Evolutionary conservation across 2,888 invertebrate species (phyloP).

Genomic region (Ectemnius cavifrons): DNA sequence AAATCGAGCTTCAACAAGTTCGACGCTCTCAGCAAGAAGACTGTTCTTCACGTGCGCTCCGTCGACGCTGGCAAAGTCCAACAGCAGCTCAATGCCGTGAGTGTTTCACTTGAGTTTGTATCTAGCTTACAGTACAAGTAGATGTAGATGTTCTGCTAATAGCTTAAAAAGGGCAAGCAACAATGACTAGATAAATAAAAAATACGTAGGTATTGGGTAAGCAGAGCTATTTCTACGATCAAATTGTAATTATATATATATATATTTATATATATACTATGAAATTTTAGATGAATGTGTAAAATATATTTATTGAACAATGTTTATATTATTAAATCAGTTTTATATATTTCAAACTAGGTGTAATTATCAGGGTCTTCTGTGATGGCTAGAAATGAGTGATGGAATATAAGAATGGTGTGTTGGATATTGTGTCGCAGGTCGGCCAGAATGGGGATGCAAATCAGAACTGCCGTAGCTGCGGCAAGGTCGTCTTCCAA

Average conservation of each 20-base stretch:
- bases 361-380: too few relatives aligned
- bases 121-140: neutral
- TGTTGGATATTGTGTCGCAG: constrained; percentile 54
- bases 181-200: too few relatives aligned
- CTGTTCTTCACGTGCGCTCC: constrained; percentile 83
- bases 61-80: constrained; percentile 84
- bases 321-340: too few relatives aligned
- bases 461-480: constrained; percentile 88
- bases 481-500: constrained; percentile 94
- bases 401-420: constrained; percentile 19
- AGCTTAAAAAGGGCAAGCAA: neutral
- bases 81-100: constrained; percentile 84
- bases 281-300: too few relatives aligned
- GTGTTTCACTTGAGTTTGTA: constrained; percentile 54
- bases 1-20: constrained; percentile 89
- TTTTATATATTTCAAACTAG: too few relatives aligned
- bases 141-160: neutral
- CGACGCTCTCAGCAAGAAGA: constrained; percentile 85
- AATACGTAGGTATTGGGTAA: too few relatives aligned
- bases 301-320: too few relatives aligned
- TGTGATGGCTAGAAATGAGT: too few relatives aligned
- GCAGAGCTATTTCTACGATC: too few relatives aligned
- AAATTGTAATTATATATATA: too few relatives aligned
- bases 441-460: constrained; percentile 79
- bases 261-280: too few relatives aligned